These are phyloP conservation scores for Myiotriccus ornatus DNA, from an alignment of 2,797 vertebrate species.

Conservation along the genomic window DNA sequence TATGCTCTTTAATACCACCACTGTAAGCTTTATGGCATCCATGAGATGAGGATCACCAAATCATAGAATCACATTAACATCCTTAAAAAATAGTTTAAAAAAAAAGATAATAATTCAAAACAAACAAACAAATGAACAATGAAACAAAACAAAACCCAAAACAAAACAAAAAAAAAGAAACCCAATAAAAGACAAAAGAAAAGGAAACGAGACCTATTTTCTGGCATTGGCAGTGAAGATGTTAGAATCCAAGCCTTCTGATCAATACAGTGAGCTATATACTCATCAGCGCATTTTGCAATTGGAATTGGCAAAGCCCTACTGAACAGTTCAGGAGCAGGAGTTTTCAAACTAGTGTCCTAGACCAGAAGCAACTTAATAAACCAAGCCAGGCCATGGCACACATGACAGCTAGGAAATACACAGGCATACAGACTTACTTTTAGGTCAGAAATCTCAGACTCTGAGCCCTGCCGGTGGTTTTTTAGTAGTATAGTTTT, in stretches of 20 bases:
- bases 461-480: not conserved
- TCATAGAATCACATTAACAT: not conserved
- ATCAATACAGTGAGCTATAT: not conserved
- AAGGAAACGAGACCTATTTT: not conserved
- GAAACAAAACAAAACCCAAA: too few species aligned
- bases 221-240: not conserved
- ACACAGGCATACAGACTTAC: not conserved
- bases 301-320: not conserved
- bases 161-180: too few species aligned
- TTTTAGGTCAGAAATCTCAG: slow-evolving; percentile 1
- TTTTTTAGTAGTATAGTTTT: not conserved
- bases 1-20: not conserved
- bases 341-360: not conserved
- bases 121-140: too few species aligned
- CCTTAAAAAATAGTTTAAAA: not conserved
- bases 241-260: not conserved
- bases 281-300: not conserved
- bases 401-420: not conserved
- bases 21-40: not conserved
- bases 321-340: not conserved
- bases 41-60: not conserved
- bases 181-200: not conserved
- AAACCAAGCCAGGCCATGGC: not conserved
- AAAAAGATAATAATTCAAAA: not conserved
- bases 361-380: not conserved